These are phyloP conservation scores for Cardiocondyla obscurior DNA, from an alignment of 1,140 invertebrate genomes.

Conservation along the genomic window DNA sequence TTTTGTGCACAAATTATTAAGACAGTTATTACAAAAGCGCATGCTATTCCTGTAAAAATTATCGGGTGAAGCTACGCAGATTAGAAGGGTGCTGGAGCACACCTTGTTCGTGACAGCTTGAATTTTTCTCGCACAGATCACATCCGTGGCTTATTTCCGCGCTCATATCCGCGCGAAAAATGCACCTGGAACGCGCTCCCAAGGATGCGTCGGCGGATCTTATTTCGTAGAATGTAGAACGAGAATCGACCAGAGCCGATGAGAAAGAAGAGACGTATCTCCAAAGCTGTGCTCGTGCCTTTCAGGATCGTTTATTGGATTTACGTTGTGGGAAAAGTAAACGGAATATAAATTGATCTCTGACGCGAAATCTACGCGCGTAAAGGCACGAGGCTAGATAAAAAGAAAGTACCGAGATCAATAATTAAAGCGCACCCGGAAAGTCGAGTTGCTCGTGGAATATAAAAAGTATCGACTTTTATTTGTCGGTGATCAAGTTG, in stretches of 20 bases:
- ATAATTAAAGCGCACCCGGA: conserved; percentile 13
- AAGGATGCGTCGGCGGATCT: conserved; percentile 26
- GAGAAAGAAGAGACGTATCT: conserved; percentile 34
- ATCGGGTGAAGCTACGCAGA: background rate
- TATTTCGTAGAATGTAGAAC: conserved; percentile 14
- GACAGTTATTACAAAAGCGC: background rate
- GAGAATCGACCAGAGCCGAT: background rate
- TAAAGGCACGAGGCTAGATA: background rate
- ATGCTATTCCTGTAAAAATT: background rate
- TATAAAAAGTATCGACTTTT: background rate
- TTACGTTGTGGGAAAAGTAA: background rate
- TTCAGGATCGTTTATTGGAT: conserved; percentile 34
- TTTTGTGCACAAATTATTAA: background rate
- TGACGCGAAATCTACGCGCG: background rate
- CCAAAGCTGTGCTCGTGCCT: conserved; percentile 1
- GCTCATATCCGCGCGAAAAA: background rate
- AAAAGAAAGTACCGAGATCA: background rate
- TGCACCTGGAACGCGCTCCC: background rate
- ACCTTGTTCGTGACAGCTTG: conserved; percentile 39
- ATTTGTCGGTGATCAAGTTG: background rate
- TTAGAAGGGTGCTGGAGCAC: background rate
- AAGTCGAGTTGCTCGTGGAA: background rate
- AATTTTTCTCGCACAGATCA: conserved; percentile 25
- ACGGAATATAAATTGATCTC: conserved; percentile 37
- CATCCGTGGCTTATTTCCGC: conserved; percentile 17